A percentile compares a stretch with the other conserved stretches of the same genome.
phyloP scores from a whole-genome alignment of 2,113 vertebrate species.

The Ondatra zibethicus region DNA sequence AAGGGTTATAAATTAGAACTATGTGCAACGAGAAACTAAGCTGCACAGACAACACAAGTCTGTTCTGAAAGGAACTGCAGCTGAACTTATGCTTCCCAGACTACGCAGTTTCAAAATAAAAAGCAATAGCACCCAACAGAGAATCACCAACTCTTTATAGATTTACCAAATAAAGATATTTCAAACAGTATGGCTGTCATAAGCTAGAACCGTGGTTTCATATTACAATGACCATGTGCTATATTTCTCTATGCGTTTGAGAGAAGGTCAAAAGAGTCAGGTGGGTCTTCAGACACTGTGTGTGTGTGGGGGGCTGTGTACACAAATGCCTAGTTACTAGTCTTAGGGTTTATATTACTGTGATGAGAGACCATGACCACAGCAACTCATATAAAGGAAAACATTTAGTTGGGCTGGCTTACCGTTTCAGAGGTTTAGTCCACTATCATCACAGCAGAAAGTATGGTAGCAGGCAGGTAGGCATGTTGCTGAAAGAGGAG shows the following conservation, averaged over 20 bases:
- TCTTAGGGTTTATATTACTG: no score
- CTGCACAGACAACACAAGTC: background rate
- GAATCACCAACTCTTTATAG: background rate
- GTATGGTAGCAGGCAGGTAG: no score
- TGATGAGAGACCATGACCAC: no score
- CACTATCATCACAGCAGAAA: no score
- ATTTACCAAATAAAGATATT: slow-evolving; percentile 41
- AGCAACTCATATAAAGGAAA: no score
- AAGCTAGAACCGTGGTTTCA: slow-evolving; percentile 11
- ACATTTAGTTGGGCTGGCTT: no score
- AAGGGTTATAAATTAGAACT: background rate
- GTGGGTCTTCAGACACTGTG: background rate
- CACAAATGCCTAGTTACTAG: no score
- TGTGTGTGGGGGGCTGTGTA: background rate
- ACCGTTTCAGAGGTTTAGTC: no score
- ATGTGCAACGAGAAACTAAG: background rate
- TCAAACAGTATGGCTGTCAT: background rate
- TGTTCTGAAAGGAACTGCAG: background rate
- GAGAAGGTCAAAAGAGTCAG: background rate
- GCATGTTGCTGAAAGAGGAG: no score
- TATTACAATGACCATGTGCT: background rate
- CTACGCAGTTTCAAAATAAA: slow-evolving; percentile 32
- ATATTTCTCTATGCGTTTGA: background rate
- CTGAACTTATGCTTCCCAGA: background rate
- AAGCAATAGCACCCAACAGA: background rate